phyloP scores from a whole-genome alignment of 2,888 invertebrate genomes.

The Uropetala carovei region DNA sequence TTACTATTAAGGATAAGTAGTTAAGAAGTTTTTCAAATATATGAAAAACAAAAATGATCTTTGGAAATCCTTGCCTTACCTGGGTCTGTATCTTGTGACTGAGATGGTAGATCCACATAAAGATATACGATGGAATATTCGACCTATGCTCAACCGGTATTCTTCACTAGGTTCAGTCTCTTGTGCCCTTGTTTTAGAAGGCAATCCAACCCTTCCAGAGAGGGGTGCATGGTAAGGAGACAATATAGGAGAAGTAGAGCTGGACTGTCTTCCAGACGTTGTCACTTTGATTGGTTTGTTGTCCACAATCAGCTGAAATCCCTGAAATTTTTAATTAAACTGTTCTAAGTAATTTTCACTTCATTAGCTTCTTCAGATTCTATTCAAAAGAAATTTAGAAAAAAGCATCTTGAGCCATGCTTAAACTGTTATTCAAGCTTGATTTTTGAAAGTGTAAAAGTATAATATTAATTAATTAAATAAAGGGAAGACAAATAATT shows the following conservation, averaged over 20 bases:
- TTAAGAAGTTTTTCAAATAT: neutral
- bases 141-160: conserved; percentile 93
- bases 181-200: conserved; percentile 23
- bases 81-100: conserved; percentile 95
- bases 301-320: conserved; percentile 88
- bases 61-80: conserved; percentile 76
- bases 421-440: too few species aligned
- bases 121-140: conserved; percentile 95
- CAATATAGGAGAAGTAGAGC: conserved; percentile 72
- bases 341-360: too few species aligned
- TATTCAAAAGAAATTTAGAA: too few species aligned
- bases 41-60: neutral
- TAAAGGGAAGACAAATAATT: too few species aligned
- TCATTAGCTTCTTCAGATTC: too few species aligned
- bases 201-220: conserved; percentile 60
- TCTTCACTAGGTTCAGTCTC: conserved; percentile 81
- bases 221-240: conserved; percentile 70
- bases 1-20: neutral
- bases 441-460: too few species aligned
- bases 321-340: conserved; percentile 75
- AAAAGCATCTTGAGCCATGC: too few species aligned
- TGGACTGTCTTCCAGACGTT: conserved; percentile 66
- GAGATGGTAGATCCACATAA: conserved; percentile 92
- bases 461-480: too few species aligned
- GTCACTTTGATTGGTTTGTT: conserved; percentile 72